Evolutionary conservation across 2,888 invertebrate species (phyloP).

Genomic region (Dysmachus trigonus): DNA sequence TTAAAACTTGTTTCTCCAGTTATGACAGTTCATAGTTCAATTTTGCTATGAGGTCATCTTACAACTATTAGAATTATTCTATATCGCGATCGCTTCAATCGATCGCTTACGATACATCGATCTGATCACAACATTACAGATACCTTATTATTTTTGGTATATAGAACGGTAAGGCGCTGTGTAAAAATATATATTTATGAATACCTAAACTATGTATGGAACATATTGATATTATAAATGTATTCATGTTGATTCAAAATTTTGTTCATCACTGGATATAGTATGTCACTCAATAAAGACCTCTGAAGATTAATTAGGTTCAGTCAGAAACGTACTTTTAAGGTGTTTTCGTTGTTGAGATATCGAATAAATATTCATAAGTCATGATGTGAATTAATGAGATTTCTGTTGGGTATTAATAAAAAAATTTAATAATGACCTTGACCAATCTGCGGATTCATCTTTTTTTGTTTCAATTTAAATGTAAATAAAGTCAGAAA

Average conservation of each 20-base stretch:
- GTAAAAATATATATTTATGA: too few relatives aligned
- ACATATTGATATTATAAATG: not conserved
- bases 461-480: not conserved
- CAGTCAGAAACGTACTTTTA: not conserved
- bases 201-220: not conserved
- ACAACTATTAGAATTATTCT: too few relatives aligned
- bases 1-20: too few relatives aligned
- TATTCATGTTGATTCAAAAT: not conserved
- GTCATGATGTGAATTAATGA: slow-evolving; percentile 9
- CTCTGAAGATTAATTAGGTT: not conserved
- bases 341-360: not conserved
- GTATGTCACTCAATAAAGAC: not conserved
- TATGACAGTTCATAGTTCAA: too few relatives aligned
- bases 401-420: not conserved
- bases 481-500: not conserved
- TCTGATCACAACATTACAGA: too few relatives aligned
- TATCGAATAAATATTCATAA: not conserved
- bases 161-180: too few relatives aligned
- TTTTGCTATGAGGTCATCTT: too few relatives aligned
- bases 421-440: not conserved
- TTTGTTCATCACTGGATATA: not conserved
- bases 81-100: too few relatives aligned
- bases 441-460: not conserved
- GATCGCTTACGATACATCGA: too few relatives aligned
- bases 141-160: too few relatives aligned